Base-by-base conservation (phyloP, 2,113 vertebrate genomes). In the Ctenomys sociabilis region DNA sequence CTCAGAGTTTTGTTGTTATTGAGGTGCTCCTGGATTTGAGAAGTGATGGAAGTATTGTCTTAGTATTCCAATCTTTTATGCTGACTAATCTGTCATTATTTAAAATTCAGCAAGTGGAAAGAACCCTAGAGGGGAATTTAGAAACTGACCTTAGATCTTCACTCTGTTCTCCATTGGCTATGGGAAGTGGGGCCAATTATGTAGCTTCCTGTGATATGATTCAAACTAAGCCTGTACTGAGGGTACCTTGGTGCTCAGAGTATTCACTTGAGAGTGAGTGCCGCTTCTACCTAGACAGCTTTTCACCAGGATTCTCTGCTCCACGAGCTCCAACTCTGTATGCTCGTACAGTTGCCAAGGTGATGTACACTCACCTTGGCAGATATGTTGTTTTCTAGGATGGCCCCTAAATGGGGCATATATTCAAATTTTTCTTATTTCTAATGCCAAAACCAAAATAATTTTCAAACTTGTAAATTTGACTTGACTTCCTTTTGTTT, bases 391-490 rank as follows among this genome's bases (percentile, higher is more conserved):
- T 83, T 94, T 96, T 77, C 45, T 54, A 78, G 59, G 22, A 78
- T 91, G 61, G 26, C 37, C 24, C n/a, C 32, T 92, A 81, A 82
- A 40, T 81, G 61, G n/a, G 75, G 91, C n/a, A 91, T 94, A 70
- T 70, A 28, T 88, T 89, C 22, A 89, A 21, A 77, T 93, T 0
- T 77, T 93, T 91, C 30, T 94, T 83, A 28, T 4, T 37, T 85
- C 9, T 88, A 64, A 91, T 93, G 32, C 81, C 10, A 64, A 66
- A 16, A 88, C n/a, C 80, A 89, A 93, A 63, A 17, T 49, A 72
- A 91, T 93, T 78, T 89, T 96, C 26, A 78, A 91, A 85, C 28
- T 90, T 90, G 4, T 77, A n/a, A 91, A 85, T 91, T 88, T 96
- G 40, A 82, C 93, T 91, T 85, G 49, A 59, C 24, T n/a, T 89